These are phyloP conservation scores for Sitophilus oryzae DNA, from an alignment of 1,140 invertebrate genomes.

Conservation along the genomic window DNA sequence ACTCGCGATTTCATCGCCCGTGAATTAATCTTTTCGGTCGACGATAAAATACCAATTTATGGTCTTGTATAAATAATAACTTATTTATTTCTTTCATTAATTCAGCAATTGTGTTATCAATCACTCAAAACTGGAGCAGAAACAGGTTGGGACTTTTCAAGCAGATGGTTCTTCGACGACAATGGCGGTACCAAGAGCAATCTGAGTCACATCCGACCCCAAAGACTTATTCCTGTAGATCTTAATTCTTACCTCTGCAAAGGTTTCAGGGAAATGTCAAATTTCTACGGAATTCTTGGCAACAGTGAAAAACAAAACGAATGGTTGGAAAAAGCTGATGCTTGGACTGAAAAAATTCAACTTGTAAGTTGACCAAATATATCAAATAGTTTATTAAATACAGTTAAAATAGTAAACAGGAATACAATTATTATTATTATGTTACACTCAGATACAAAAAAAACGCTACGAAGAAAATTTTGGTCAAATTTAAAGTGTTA, in stretches of 20 bases:
- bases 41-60: too few relatives aligned
- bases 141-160: constrained; percentile 83
- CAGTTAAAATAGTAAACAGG: too few relatives aligned
- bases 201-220: constrained; percentile 54
- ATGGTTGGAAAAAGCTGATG: constrained; percentile 39
- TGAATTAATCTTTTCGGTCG: too few relatives aligned
- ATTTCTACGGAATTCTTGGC: constrained; percentile 50
- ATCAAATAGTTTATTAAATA: too few relatives aligned
- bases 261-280: constrained; percentile 52
- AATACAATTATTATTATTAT: too few relatives aligned
- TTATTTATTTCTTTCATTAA: too few relatives aligned
- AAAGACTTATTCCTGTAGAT: constrained; percentile 74
- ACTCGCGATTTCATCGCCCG: too few relatives aligned
- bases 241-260: constrained; percentile 72
- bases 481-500: too few relatives aligned
- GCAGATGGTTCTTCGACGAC: constrained; percentile 68
- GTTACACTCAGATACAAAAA: too few relatives aligned
- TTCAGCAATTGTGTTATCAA: constrained; percentile 51
- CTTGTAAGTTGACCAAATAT: constrained; percentile 49
- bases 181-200: constrained; percentile 48
- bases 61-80: too few relatives aligned
- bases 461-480: too few relatives aligned
- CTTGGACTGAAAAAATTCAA: constrained; percentile 42
- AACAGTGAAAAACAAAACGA: constrained; percentile 45
- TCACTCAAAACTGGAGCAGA: constrained; percentile 75